Conservation (phyloP, 2,888 invertebrate species). For the Tricholauxania praeusta region DNA sequence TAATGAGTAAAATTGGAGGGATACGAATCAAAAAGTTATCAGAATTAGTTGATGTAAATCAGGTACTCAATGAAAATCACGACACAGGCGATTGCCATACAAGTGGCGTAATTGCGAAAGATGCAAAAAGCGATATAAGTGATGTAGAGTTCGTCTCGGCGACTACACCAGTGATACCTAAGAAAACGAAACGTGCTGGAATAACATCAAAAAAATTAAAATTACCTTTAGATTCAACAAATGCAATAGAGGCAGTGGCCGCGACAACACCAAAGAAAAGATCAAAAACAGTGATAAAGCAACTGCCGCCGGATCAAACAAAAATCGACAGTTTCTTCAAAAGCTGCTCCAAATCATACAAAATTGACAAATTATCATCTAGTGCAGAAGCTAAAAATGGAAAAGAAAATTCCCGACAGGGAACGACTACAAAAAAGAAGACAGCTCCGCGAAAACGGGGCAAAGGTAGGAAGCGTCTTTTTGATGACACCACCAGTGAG, state of each 20-base stretch:
- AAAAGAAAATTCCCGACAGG: conserved; percentile 1
- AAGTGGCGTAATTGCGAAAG: too few species aligned
- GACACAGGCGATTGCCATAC: too few species aligned
- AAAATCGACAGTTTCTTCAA: conserved; percentile 59
- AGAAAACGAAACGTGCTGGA: too few species aligned
- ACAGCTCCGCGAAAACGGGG: conserved; percentile 16
- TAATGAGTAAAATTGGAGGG: conserved; percentile 5
- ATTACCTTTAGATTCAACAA: not conserved
- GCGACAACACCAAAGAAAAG: conserved; percentile 25
- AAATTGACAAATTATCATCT: conserved; percentile 40
- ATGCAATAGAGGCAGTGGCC: not conserved
- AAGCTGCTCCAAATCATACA: conserved; percentile 51
- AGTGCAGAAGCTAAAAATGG: not conserved
- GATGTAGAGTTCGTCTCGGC: too few species aligned
- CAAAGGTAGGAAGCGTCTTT: conserved; percentile 56
- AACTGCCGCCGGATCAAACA: conserved; percentile 52
- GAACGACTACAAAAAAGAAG: conserved; percentile 13
- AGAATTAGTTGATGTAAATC: not conserved
- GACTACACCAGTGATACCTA: too few species aligned
- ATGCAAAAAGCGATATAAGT: too few species aligned
- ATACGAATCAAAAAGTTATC: conserved; percentile 24
- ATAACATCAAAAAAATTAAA: too few species aligned
- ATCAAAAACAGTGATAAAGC: conserved; percentile 40
- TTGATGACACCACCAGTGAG: conserved; percentile 42
- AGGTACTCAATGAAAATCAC: too few species aligned